Evolutionary conservation across 2,888 invertebrate genomes (phyloP), one percentile per base, ranked within the genome.

Genomic region (Lepas anatifera): DNA sequence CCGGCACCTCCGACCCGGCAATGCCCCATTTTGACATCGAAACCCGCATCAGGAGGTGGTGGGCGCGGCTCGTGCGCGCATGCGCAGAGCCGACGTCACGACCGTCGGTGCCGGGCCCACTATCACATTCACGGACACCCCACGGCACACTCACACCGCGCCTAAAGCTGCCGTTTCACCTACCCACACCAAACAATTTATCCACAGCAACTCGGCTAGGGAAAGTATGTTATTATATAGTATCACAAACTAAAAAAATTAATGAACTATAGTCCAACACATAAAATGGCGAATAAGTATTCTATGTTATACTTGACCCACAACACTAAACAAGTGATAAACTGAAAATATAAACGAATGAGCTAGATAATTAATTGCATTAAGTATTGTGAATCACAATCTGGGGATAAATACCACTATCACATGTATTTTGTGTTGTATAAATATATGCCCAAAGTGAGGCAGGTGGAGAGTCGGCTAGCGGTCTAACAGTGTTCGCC

Each of bases 361-460:
- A 58, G 35, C 58, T 58, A 58, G 58, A 58, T 35, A 58, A 58
- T 58, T 58, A 58, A 58, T 35, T 58, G 58, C 58, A 58, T 58
- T 35, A 58, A 58, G 32, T 58, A 58, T 32, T 35, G 32, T 58
- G 18, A 58, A 58, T 58, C 58, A 58, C 58, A 58, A 52, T 58
- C 35, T 22, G 35, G 58, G 58, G 58, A 58, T 58, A 58, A 58
- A 58, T 58, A 58, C 58, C 22, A 58, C 32, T 35, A 58, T 58
- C 58, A 58, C 58, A 58, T 35, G 32, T 58, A 58, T 22, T 58
- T 58, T 35, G 35, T 35, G 18, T 32, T 58, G 35, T 52, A 29
- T n/a, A n/a, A n/a, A n/a, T 35, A 48, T 48, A 48, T 48, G 48
- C 58, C 35, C 58, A 35, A 35, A 58, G 58, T 32, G 58, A 22